Evolutionary conservation across 2,888 invertebrate genomes (phyloP).

Genomic region (Nasonovia ribisnigri): DNA sequence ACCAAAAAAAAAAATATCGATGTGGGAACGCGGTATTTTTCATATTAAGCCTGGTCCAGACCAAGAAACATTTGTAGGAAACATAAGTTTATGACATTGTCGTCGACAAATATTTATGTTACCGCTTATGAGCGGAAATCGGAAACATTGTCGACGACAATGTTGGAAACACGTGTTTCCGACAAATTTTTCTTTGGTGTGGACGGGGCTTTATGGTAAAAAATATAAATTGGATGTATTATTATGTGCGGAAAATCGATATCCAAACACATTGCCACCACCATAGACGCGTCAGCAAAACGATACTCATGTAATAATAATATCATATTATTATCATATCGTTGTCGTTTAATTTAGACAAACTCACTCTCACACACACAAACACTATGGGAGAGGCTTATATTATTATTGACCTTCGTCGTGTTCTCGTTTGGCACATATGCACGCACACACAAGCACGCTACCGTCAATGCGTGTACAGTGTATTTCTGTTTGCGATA

Average conservation of each 20-base stretch:
- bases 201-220: too few species aligned
- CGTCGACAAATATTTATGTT: too few species aligned
- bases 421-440: conserved; percentile 28
- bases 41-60: too few species aligned
- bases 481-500: background rate
- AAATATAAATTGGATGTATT: background rate
- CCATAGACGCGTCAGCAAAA: background rate
- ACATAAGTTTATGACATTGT: too few species aligned
- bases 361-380: background rate
- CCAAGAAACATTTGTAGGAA: too few species aligned
- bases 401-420: conserved; percentile 36
- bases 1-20: background rate
- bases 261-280: background rate
- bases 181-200: too few species aligned
- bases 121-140: too few species aligned
- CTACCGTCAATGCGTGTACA: background rate
- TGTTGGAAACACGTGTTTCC: too few species aligned
- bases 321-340: background rate
- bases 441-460: background rate
- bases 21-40: background rate
- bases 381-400: background rate
- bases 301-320: background rate
- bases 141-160: too few species aligned
- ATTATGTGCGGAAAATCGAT: background rate
- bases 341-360: background rate